Evolutionary conservation across 2,113 vertebrate genomes (phyloP), one percentile per base, ranked within the genome.

Genomic region (Thunnus thynnus): DNA sequence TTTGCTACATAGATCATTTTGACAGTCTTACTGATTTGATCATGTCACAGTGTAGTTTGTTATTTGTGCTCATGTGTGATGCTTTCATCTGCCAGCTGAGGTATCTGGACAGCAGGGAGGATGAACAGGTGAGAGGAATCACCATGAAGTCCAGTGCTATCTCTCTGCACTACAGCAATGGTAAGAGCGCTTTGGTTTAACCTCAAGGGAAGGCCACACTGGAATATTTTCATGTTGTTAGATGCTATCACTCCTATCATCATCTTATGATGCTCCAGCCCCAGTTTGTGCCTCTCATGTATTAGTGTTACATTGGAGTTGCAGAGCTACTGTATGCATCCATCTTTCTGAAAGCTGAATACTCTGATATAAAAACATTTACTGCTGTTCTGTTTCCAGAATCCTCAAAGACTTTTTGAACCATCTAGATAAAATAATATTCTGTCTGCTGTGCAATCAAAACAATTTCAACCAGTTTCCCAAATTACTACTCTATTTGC

Each of bases 141-240:
- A 99, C 98, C 2, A 99, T 99, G 98, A 99, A 99, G 76, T 99
- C 98, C 58, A 99, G 98, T n/a, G 97, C 97, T 25, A 99, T 99
- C 89, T 98, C 98, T 3, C 86, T 99, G 62, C 96, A 97, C 62
- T 97, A 95, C 58, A 78, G 83, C 1, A 64, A 90, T 41, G 95
- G 98, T 98, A 88, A 69, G 22, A 4, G 7, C 11, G 2, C 7
- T 46, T 14, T 6, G 46, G 5, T 20, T 5, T 13, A 3, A 3
- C n/a, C 20, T 41, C 30, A 63, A 8, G 3, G 16, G 5, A 32
- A 72, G 22, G 4, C 20, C 48, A 46, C 60, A 41, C 36, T 9
- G 2, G 0, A 36, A 62, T 46, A 17, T 9, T 48, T 30, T 14
- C 5, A 2, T 8, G 17, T 9, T 71, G 36, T 46, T 17, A 1